phyloP scores from a whole-genome alignment of 2,113 vertebrate genomes.

The Barbus barbus region DNA sequence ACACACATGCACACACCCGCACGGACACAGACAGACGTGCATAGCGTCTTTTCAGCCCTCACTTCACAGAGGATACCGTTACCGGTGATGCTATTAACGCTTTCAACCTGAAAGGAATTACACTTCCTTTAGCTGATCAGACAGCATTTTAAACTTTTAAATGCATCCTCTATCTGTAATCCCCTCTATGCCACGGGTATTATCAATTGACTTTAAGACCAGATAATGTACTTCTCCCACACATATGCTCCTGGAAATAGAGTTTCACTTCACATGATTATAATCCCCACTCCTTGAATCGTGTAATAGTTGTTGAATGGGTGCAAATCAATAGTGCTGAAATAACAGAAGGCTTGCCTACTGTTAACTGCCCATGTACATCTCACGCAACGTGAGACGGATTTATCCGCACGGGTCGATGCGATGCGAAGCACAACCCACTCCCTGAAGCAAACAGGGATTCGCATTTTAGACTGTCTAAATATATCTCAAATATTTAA shows the following conservation, averaged over 20 bases:
- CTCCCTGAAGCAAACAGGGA: background rate
- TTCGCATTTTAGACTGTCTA: background rate
- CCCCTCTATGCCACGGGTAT: constrained; percentile 71
- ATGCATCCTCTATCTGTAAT: constrained; percentile 63
- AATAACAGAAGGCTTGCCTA: constrained; percentile 29
- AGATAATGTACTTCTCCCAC: constrained; percentile 63
- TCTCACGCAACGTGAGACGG: constrained; percentile 1
- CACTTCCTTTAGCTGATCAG: constrained; percentile 76
- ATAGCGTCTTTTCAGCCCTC: constrained; percentile 48
- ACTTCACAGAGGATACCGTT: constrained; percentile 73
- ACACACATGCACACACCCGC: constrained; percentile 54
- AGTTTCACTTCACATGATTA: constrained; percentile 57
- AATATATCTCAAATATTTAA: background rate
- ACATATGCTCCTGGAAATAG: constrained; percentile 59
- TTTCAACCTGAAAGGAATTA: constrained; percentile 80
- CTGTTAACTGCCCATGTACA: constrained; percentile 24
- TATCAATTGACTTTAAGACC: constrained; percentile 71
- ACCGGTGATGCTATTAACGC: constrained; percentile 76
- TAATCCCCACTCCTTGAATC: constrained; percentile 37
- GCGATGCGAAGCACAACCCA: background rate
- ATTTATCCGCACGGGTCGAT: constrained; percentile 25
- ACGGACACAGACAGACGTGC: constrained; percentile 54
- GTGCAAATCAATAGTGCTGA: constrained; percentile 38
- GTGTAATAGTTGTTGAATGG: constrained; percentile 49
- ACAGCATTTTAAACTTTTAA: constrained; percentile 74